Evolutionary conservation across 2,797 vertebrate species (phyloP).

Genomic region (Pseudomugil gertrudae): DNA sequence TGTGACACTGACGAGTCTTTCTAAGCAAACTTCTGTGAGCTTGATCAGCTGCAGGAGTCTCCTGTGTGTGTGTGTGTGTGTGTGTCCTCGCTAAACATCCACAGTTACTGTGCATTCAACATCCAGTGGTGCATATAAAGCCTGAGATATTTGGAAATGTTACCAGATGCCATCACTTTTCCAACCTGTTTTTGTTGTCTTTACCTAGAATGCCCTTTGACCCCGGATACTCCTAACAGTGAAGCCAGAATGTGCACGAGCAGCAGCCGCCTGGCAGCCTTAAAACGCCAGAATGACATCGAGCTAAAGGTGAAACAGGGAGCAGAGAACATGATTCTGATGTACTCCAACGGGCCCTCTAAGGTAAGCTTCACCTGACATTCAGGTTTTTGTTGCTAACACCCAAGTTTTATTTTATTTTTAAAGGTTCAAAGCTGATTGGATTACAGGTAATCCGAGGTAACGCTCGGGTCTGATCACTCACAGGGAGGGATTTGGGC

Average conservation of each 20-base stretch:
- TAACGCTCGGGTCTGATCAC: not conserved
- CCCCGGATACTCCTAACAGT: slow-evolving; percentile 93
- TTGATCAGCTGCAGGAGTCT: slow-evolving; percentile 8
- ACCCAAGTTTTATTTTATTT: not conserved
- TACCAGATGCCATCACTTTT: not conserved
- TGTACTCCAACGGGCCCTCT: slow-evolving; percentile 95
- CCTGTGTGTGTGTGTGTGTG: too few relatives aligned
- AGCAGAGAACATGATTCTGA: slow-evolving; percentile 98
- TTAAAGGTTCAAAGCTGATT: not conserved
- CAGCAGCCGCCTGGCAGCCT: slow-evolving; percentile 89
- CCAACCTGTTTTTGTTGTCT: slow-evolving; percentile 9
- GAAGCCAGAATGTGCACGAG: slow-evolving; percentile 88
- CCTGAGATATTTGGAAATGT: slow-evolving; percentile 23
- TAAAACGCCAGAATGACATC: slow-evolving; percentile 96
- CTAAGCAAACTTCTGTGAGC: slow-evolving; percentile 29
- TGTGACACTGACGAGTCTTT: slow-evolving; percentile 13
- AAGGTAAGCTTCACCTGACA: slow-evolving; percentile 83
- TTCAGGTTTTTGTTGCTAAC: slow-evolving; percentile 11
- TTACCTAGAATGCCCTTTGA: slow-evolving; percentile 89
- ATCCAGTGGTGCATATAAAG: slow-evolving; percentile 7
- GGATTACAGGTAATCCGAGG: not conserved
- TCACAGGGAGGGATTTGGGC: not conserved
- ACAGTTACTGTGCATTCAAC: slow-evolving; percentile 29
- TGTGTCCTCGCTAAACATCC: slow-evolving; percentile 26
- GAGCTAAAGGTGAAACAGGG: slow-evolving; percentile 98